Conservation (phyloP, 2,113 vertebrate species). For the Corythornis vintsioides region DNA sequence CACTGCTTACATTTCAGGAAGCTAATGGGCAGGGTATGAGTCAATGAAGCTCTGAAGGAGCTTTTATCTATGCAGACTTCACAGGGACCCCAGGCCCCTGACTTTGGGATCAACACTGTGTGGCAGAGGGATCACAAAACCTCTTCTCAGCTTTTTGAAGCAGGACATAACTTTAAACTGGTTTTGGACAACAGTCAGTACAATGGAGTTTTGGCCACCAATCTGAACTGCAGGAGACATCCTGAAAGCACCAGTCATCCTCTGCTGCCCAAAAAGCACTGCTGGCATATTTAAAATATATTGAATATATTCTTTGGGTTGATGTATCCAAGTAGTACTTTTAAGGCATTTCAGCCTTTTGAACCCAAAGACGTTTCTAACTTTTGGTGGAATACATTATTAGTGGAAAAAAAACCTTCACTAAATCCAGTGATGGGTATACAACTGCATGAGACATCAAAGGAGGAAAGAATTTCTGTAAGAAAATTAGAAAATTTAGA, state of each 20-base stretch:
- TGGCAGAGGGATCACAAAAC: background rate
- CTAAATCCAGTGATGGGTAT: background rate
- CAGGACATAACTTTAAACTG: background rate
- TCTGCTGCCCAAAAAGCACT: background rate
- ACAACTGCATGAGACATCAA: background rate
- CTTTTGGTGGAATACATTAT: background rate
- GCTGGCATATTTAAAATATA: background rate
- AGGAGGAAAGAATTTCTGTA: background rate
- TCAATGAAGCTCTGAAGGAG: background rate
- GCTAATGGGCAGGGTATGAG: background rate
- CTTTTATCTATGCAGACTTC: background rate
- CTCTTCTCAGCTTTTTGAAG: background rate
- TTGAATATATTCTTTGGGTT: background rate
- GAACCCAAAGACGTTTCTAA: background rate
- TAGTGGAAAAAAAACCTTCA: background rate
- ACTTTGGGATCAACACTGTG: background rate
- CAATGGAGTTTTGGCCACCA: background rate
- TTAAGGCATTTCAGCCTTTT: background rate
- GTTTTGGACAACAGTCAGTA: background rate
- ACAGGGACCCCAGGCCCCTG: background rate
- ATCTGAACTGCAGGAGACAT: background rate
- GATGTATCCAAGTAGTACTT: background rate
- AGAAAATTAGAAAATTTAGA: background rate
- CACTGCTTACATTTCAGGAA: background rate
- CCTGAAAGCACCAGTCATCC: background rate